These are phyloP conservation scores for Drosophila putrida DNA, from an alignment of 2,888 invertebrate genomes.

Conservation along the genomic window DNA sequence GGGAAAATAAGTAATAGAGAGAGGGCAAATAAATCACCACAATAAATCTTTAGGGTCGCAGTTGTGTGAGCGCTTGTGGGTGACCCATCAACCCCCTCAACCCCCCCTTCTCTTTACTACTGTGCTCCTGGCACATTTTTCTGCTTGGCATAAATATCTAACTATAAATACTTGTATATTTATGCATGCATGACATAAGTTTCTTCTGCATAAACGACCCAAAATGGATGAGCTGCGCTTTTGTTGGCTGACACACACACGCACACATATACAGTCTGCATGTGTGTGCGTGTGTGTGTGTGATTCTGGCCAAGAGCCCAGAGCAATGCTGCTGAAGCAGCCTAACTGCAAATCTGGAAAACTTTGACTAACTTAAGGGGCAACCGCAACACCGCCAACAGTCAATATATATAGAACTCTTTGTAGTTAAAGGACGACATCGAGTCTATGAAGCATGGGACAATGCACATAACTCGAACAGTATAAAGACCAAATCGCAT, in stretches of 20 bases:
- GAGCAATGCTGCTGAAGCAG: slow-evolving; percentile 49
- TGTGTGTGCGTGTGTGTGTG: slow-evolving; percentile 10
- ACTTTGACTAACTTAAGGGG: slow-evolving; percentile 63
- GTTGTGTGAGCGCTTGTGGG: slow-evolving; percentile 62
- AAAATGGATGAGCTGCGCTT: slow-evolving; percentile 68
- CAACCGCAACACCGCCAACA: slow-evolving; percentile 68
- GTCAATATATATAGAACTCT: slow-evolving; percentile 54
- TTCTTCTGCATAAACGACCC: slow-evolving; percentile 64
- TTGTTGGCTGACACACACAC: slow-evolving; percentile 22
- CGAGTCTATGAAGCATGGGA: slow-evolving; percentile 23
- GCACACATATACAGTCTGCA: not conserved
- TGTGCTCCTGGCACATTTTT: slow-evolving; percentile 61
- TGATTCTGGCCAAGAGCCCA: slow-evolving; percentile 43
- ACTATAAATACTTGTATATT: slow-evolving; percentile 75
- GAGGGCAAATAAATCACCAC: slow-evolving; percentile 74
- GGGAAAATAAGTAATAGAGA: slow-evolving; percentile 46
- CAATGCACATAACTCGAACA: slow-evolving; percentile 35
- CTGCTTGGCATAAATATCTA: slow-evolving; percentile 70
- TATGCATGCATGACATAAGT: slow-evolving; percentile 80
- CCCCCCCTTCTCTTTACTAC: not conserved
- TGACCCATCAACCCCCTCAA: slow-evolving; percentile 15
- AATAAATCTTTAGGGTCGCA: slow-evolving; percentile 76
- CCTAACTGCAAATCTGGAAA: slow-evolving; percentile 55
- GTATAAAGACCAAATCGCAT: slow-evolving; percentile 65
- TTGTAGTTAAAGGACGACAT: slow-evolving; percentile 4